Base-by-base conservation (phyloP, 1,140 invertebrate species). In the Ericerus pela region DNA sequence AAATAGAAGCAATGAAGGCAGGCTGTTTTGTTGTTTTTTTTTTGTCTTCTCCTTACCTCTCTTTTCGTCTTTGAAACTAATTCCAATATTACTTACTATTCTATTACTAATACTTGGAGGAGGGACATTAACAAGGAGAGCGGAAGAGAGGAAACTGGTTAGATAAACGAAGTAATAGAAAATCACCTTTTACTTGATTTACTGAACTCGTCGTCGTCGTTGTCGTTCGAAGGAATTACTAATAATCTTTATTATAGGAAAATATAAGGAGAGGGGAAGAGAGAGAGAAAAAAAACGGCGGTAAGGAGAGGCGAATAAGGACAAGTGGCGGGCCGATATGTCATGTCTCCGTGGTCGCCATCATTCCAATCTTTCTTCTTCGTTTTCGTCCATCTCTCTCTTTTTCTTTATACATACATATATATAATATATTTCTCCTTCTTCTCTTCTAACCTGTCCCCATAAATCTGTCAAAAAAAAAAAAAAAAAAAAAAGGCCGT, bases 321-420 rank as follows among this genome's bases (percentile, higher is more conserved):
- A 47, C 41, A 47, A 47, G 41, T 47, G 41, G 41, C 41, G 41
- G 41, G 41, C 41, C 41, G 41, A 47, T 47, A 47, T 47, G 41
- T 47, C 41, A 47, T 47, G 41, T 47, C 41, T 47, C 26, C 16
- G 10, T 24, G 41, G 41, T 47, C 41, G 41, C 41, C 41, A 47
- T 47, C 41, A 47, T 47, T 47, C 41, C 16, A 47, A 47, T 47
- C 41, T 47, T 24, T 24, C 10, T 33, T 33, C 30, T 33, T 33
- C n/a, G 41, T 22, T 47, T 47, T 47, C 26, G 22, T 14, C 20
- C 41, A 16, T 47, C 41, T 47, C n/a, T 47, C 20, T 47, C 37
- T 4, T 41, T 41, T 16, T 16, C 5, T 16, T 8, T 41, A 4
- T 41, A 41, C 20, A n/a, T n/a, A n/a, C n/a, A n/a, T n/a, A n/a